These are phyloP conservation scores for Drosophila fungiperda DNA, from an alignment of 2,888 invertebrate species.

Conservation along the genomic window DNA sequence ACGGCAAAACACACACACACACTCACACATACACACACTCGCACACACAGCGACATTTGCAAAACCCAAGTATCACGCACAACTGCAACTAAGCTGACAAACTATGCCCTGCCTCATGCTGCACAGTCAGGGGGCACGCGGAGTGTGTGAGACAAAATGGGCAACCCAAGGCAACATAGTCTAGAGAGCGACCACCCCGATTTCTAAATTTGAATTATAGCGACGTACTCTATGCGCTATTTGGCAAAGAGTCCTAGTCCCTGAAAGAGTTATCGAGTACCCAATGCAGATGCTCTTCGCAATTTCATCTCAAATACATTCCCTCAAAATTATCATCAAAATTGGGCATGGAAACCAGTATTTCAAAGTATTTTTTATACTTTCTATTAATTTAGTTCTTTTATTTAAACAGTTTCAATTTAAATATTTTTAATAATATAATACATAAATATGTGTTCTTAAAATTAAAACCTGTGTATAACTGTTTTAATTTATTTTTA, in stretches of 20 bases:
- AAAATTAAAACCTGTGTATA: background rate
- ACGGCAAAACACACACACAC: constrained; percentile 39
- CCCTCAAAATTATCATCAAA: background rate
- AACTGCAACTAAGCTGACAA: constrained; percentile 72
- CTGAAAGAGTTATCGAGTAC: background rate
- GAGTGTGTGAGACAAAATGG: background rate
- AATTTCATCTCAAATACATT: background rate
- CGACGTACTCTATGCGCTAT: constrained; percentile 7
- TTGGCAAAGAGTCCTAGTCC: background rate
- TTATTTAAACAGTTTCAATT: background rate
- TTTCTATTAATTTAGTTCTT: background rate
- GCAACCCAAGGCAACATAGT: constrained; percentile 23
- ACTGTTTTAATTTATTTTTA: background rate
- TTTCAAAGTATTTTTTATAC: background rate
- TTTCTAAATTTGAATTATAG: constrained; percentile 12
- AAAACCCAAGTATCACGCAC: constrained; percentile 48
- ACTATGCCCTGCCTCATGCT: constrained; percentile 49
- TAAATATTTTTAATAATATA: background rate
- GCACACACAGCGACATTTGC: constrained; percentile 35
- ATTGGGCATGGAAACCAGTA: background rate
- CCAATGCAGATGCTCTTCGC: background rate
- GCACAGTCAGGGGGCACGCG: background rate
- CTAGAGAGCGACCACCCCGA: constrained; percentile 33
- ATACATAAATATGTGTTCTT: background rate
- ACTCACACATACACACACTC: constrained; percentile 7